phyloP scores from a whole-genome alignment of 2,888 invertebrate species.

The Leuctra nigra region DNA sequence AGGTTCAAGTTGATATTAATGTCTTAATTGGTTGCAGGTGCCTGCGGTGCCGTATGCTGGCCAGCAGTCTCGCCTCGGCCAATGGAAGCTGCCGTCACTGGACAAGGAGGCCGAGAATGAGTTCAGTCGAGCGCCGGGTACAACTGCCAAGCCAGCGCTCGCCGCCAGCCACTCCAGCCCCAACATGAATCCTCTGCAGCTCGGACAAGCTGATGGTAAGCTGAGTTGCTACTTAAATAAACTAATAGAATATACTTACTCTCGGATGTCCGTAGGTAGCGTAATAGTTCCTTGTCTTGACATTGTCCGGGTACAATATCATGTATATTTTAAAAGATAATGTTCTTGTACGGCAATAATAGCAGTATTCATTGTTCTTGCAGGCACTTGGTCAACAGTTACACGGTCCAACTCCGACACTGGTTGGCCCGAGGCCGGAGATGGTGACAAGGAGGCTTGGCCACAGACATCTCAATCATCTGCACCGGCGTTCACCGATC shows the following conservation, averaged over 20 bases:
- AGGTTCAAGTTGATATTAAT: too few relatives aligned
- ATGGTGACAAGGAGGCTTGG: conserved; percentile 68
- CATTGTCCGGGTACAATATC: too few relatives aligned
- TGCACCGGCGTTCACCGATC: conserved; percentile 62
- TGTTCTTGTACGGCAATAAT: too few relatives aligned
- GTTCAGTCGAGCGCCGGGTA: conserved; percentile 86
- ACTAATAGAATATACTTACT: too few relatives aligned
- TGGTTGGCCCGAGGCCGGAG: conserved; percentile 42
- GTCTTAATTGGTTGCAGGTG: too few relatives aligned
- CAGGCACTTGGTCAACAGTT: conserved; percentile 65
- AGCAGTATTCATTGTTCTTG: too few relatives aligned
- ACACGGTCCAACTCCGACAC: conserved; percentile 48
- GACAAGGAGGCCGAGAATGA: conserved; percentile 75
- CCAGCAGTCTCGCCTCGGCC: conserved; percentile 79
- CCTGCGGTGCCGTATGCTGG: conserved; percentile 39
- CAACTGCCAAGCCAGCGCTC: conserved; percentile 62
- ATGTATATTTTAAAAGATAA: too few relatives aligned
- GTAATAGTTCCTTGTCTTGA: too few relatives aligned
- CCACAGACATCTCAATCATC: too few relatives aligned
- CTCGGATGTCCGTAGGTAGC: too few relatives aligned
- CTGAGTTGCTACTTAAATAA: too few relatives aligned
- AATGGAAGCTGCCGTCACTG: conserved; percentile 86
- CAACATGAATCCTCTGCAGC: conserved; percentile 56
- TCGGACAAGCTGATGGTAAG: conserved; percentile 60
- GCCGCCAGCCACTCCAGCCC: conserved; percentile 50